Conservation (phyloP, 2,888 invertebrate genomes). For the Nasonovia ribisnigri region DNA sequence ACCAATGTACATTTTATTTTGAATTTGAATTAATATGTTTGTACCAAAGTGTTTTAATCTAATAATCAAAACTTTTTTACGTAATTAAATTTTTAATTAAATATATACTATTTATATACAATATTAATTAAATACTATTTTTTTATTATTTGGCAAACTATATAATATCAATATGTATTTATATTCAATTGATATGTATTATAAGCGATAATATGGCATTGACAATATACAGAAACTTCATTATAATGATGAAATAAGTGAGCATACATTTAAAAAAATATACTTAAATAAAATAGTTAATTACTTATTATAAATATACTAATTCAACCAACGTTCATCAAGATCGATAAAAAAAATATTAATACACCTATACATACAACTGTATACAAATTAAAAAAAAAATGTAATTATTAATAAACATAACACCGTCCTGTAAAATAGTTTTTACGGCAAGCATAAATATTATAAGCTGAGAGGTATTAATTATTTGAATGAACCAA, state of each 20-base stretch:
- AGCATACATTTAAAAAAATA: not conserved
- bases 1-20: not conserved
- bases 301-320: not conserved
- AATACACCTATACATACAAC: fast-evolving
- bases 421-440: not conserved
- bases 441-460: not conserved
- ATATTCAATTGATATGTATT: not conserved
- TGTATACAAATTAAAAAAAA: too few species aligned
- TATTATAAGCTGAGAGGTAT: not conserved
- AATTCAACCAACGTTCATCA: not conserved
- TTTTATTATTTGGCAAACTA: not conserved
- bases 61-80: not conserved
- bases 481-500: not conserved
- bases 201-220: not conserved
- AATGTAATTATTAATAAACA: not conserved
- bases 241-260: not conserved
- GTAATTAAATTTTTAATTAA: not conserved
- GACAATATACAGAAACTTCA: not conserved
- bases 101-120: not conserved
- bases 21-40: not conserved
- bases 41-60: not conserved
- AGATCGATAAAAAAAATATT: not conserved
- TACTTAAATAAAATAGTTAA: not conserved
- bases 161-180: not conserved
- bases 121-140: not conserved